Evolutionary conservation across 1,140 invertebrate species (phyloP), one percentile per base, ranked within the genome.

Genomic region (Pygmarrhopalites habei): DNA sequence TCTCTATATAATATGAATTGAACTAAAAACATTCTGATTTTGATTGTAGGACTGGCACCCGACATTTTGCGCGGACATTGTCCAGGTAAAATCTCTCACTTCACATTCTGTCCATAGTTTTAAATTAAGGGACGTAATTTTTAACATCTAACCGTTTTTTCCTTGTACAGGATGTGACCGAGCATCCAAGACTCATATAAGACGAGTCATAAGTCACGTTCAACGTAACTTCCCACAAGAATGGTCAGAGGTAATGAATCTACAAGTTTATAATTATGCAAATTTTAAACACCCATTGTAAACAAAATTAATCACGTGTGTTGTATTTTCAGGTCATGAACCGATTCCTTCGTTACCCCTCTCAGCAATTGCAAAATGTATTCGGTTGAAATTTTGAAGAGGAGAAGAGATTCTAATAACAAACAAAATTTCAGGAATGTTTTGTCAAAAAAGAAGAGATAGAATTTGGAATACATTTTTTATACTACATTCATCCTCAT

Each of bases 11-110:
- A n/a, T n/a, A n/a, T n/a, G n/a, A n/a, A n/a, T n/a, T n/a, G n/a
- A n/a, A n/a, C n/a, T n/a, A n/a, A n/a, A n/a, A n/a, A n/a, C n/a
- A n/a, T n/a, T 58, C 39, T 49, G 21, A 5, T 46, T 25, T 58
- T 60, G 39, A 19, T 35, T 60, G 25, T 32, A 69, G 68, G 68
- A 2, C 56, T 72, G 46, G 70, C 68, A 15, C 70, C 70, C 1
- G 70, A 72, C 52, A 67, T 72, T 46, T 29, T 72, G 3, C 68
- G 68, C 30, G 70, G 69, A 32, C 62, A 68, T 26, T 72, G 70
- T 53, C 70, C 70, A n/a, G 67, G 51, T 53, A 53, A 14, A 23
- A n/a, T 12, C n/a, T 41, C 39, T 41, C n/a, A 41, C n/a, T n/a
- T n/a, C n/a, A n/a, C n/a, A n/a, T n/a, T n/a, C n/a, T n/a, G n/a